Conservation (phyloP, 2,113 vertebrate genomes). For the Promerops cafer region DNA sequence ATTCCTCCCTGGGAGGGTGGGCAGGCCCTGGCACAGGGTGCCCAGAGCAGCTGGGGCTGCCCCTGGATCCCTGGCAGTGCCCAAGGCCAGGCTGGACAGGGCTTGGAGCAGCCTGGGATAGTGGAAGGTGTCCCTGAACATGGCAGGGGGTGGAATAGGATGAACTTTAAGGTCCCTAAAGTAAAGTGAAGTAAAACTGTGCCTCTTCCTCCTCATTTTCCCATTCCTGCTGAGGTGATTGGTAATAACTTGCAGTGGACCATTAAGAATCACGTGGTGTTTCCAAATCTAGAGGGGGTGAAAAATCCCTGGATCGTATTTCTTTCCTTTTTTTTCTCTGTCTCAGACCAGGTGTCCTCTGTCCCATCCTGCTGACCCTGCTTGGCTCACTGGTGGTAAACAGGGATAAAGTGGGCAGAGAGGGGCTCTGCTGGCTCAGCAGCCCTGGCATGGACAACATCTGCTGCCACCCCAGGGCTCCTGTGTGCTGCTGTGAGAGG, state of each 20-base stretch:
- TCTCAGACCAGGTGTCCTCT: not conserved
- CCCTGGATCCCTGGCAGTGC: not conserved
- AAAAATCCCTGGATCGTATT: not conserved
- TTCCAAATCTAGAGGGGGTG: not conserved
- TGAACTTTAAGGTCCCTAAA: not conserved
- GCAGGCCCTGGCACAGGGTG: not conserved
- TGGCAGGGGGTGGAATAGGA: rapidly evolving
- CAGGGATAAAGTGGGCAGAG: not conserved
- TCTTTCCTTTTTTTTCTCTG: not conserved
- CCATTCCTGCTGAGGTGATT: not conserved
- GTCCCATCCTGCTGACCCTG: not conserved
- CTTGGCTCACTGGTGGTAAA: not conserved
- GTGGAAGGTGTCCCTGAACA: not conserved
- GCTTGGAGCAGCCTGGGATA: rapidly evolving
- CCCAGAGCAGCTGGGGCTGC: not conserved
- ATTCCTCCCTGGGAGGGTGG: not conserved
- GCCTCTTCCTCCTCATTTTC: not conserved
- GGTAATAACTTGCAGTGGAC: rapidly evolving
- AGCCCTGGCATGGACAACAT: not conserved
- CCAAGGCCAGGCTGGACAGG: rapidly evolving
- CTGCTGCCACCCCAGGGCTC: not conserved
- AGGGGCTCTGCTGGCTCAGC: not conserved
- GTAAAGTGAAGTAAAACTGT: not conserved
- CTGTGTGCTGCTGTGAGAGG: not conserved
- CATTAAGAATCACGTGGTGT: not conserved